Conservation (phyloP, 2,888 invertebrate species). For the Synergus gifuensis region DNA sequence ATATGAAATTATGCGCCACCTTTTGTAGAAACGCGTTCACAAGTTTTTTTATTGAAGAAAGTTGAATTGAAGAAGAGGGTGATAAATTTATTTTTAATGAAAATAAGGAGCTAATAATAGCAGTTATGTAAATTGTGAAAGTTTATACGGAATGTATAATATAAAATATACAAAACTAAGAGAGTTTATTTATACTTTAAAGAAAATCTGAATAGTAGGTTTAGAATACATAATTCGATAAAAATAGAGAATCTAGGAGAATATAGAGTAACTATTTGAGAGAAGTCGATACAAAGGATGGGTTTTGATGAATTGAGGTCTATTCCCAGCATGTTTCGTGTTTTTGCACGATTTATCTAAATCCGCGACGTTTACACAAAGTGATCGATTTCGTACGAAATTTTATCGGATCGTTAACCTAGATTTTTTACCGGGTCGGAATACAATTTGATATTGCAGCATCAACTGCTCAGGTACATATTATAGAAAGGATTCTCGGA, state of each 20-base stretch:
- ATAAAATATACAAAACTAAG: neutral
- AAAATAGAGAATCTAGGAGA: too few relatives aligned
- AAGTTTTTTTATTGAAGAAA: neutral
- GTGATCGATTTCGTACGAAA: neutral
- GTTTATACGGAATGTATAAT: neutral
- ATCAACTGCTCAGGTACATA: slow-evolving; percentile 5
- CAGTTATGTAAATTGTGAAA: neutral
- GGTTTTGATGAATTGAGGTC: neutral
- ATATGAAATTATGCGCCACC: neutral
- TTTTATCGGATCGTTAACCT: slow-evolving; percentile 21
- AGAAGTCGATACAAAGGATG: neutral
- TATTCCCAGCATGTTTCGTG: neutral
- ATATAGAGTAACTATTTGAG: neutral
- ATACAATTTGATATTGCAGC: slow-evolving; percentile 30
- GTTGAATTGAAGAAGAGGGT: neutral
- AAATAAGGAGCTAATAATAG: neutral
- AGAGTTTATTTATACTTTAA: neutral
- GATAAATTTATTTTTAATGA: neutral
- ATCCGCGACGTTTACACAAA: neutral
- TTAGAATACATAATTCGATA: neutral
- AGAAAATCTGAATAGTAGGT: neutral
- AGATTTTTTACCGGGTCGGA: slow-evolving; percentile 17
- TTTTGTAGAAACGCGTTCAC: neutral
- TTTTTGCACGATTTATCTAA: neutral
- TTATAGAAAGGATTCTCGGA: slow-evolving; percentile 28